phyloP scores from a whole-genome alignment of 2,113 vertebrate species.

The Clarias macrocephalus region DNA sequence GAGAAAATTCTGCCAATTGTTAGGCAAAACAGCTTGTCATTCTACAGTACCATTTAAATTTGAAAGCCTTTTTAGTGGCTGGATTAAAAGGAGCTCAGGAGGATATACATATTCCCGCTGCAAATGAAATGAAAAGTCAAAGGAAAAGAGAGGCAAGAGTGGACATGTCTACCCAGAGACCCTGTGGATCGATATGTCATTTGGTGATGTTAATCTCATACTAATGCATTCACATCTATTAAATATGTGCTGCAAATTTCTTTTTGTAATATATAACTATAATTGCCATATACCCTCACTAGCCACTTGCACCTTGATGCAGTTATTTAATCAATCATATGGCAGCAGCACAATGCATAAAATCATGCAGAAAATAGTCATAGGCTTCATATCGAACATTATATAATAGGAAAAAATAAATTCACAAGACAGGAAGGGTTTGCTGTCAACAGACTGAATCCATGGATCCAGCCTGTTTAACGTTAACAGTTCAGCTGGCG shows the following conservation, averaged over 20 bases:
- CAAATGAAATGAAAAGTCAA: slow-evolving; percentile 32
- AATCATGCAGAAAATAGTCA: background rate
- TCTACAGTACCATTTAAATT: slow-evolving; percentile 55
- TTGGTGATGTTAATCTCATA: background rate
- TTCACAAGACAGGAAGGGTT: background rate
- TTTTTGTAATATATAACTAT: background rate
- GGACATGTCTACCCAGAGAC: slow-evolving; percentile 20
- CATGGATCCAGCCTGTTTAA: background rate
- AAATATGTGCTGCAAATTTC: background rate
- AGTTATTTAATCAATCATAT: background rate
- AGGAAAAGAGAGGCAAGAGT: background rate
- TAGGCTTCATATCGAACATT: background rate
- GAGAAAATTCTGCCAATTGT: slow-evolving; percentile 46
- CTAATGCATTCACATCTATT: background rate
- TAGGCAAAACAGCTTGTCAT: slow-evolving; percentile 55
- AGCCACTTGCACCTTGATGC: background rate
- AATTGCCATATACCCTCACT: background rate
- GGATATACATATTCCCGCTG: slow-evolving; percentile 51
- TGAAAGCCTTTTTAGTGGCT: slow-evolving; percentile 56
- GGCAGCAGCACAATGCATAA: background rate
- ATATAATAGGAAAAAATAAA: background rate
- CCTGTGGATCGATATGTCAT: background rate
- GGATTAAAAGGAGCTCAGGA: slow-evolving; percentile 51
- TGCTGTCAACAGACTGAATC: background rate
- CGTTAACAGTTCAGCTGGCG: background rate